Evolutionary conservation across 2,113 vertebrate genomes (phyloP), one percentile per base, ranked within the genome.

Genomic region (Camelus bactrianus): DNA sequence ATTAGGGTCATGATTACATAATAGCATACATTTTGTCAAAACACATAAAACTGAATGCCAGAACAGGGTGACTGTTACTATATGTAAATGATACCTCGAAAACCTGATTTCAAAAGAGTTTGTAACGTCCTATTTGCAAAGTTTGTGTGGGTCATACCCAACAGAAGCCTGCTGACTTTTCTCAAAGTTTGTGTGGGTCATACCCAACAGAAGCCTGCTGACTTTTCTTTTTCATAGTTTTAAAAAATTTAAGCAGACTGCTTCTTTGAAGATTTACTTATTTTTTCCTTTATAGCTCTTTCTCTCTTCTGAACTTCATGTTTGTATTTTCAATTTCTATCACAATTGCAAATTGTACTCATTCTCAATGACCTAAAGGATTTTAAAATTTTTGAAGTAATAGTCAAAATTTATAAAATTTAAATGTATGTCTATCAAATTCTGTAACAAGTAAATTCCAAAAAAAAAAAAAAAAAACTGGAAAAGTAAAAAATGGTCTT

Each of bases 191-290:
- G 30, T 83, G 35, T 70, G 6, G 20, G 17, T 67, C 20, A 38
- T 70, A 58, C 2, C 26, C n/a, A 64, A n/a, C 5, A 65, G 17
- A 91, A 82, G 24, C 22, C 32, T 87, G n/a, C 1, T 87, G 24
- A n/a, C 32, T 93, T 91, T 76, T 28, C 32, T 93, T 72, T 81
- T 35, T n/a, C 90, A 89, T n/a, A n/a, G 10, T 64, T 95, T 94
- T 56, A 46, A 32, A 58, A 93, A 85, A 38, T 35, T 60, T 87
- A 91, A 56, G 60, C 80, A 93, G 7, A 62, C 7, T 48, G 28
- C 15, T 60, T 75, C 62, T 90, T 76, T 81, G 58, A 94, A 92
- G 30, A 54, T 93, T 85, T 89, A 65, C 38, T 56, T 30, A 32
- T 73, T 86, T 88, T 88, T 79, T 72, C 32, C 10, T 85, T 94